These are phyloP conservation scores for Prosopocoilus inquinatus DNA, from an alignment of 2,888 invertebrate genomes.

Conservation along the genomic window DNA sequence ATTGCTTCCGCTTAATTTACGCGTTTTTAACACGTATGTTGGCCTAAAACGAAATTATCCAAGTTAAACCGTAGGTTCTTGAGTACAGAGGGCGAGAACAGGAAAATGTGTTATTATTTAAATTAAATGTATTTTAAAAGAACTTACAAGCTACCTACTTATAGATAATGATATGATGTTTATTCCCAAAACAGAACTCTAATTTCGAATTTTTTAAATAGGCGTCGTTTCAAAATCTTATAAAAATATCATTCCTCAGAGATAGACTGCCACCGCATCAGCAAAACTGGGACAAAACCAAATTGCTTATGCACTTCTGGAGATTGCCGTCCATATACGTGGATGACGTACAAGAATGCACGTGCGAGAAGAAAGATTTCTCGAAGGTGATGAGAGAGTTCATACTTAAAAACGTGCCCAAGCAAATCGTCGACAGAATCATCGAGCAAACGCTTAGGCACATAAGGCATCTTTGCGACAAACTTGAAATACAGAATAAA, in stretches of 20 bases:
- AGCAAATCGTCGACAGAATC: constrained; percentile 41
- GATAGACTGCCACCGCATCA: constrained; percentile 39
- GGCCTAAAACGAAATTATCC: no score
- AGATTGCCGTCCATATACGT: constrained; percentile 44
- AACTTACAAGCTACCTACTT: no score
- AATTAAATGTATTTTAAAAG: no score
- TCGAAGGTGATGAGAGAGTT: constrained; percentile 42
- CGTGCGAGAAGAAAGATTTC: constrained; percentile 42
- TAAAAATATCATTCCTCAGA: constrained; percentile 1
- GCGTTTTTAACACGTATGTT: no score
- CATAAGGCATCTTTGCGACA: constrained; percentile 36
- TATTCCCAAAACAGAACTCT: no score
- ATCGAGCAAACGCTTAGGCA: constrained; percentile 32
- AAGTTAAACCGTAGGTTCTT: no score
- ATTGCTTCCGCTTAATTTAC: no score
- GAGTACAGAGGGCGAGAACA: no score
- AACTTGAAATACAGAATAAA: constrained; percentile 41
- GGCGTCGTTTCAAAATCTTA: background rate
- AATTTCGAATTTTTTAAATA: no score
- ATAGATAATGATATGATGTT: no score
- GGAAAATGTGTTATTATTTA: no score
- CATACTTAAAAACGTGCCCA: constrained; percentile 47
- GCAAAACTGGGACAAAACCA: constrained; percentile 45
- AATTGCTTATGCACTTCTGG: constrained; percentile 52
- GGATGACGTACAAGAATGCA: constrained; percentile 42